These are phyloP conservation scores for Hirundichthys speculiger DNA, from an alignment of 2,113 vertebrate species.

Conservation along the genomic window DNA sequence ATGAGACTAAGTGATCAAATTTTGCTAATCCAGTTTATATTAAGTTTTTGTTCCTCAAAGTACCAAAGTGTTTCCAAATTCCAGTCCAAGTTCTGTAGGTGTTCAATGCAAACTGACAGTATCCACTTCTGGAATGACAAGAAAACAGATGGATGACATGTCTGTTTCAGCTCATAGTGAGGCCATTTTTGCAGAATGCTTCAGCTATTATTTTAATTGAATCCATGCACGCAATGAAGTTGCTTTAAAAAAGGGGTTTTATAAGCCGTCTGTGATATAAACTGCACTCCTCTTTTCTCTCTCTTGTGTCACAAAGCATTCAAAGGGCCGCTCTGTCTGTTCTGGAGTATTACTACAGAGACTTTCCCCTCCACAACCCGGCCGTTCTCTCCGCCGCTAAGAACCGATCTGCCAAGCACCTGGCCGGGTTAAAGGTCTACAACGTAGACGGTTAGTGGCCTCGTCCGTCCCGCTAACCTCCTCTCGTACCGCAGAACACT, in stretches of 20 bases:
- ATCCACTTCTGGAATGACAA: too few species aligned
- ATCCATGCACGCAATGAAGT: too few species aligned
- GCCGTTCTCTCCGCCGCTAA: constrained; percentile 89
- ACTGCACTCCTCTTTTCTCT: constrained; percentile 8
- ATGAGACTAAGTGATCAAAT: too few species aligned
- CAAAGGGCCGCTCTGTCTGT: constrained; percentile 92
- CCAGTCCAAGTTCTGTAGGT: too few species aligned
- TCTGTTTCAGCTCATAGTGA: neutral
- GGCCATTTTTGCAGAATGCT: too few species aligned
- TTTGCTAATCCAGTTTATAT: too few species aligned
- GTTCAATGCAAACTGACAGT: too few species aligned
- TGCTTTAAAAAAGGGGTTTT: too few species aligned
- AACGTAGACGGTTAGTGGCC: constrained; percentile 89
- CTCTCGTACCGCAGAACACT: neutral
- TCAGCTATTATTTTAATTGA: too few species aligned
- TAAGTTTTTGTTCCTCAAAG: too few species aligned
- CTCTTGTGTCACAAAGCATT: constrained; percentile 79
- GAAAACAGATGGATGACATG: too few species aligned
- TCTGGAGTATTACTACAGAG: constrained; percentile 94
- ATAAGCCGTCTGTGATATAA: neutral
- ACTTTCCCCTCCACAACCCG: constrained; percentile 93
- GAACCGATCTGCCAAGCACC: constrained; percentile 89
- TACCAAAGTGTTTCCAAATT: too few species aligned
- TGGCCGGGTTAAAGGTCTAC: constrained; percentile 94
- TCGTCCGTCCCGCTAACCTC: constrained; percentile 3